Conservation (phyloP, 2,797 vertebrate species). For the Echeneis naucrates region DNA sequence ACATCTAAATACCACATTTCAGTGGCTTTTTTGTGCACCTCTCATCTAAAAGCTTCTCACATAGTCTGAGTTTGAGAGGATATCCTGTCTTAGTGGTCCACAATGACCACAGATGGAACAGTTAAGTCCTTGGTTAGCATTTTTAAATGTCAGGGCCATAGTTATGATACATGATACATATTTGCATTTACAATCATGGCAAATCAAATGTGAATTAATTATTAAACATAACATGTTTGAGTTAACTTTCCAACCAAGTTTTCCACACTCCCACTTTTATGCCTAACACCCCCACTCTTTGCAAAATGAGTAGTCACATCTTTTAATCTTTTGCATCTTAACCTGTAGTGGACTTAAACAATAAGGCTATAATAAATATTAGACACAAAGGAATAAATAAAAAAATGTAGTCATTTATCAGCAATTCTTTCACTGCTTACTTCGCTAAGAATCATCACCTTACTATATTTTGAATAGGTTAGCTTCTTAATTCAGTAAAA, state of each 20-base stretch:
- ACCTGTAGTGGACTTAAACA: not conserved
- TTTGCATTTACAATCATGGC: not conserved
- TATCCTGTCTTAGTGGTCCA: constrained; percentile 78
- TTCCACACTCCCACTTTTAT: constrained; percentile 62
- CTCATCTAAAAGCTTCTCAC: not conserved
- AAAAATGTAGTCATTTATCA: not conserved
- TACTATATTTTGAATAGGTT: not conserved
- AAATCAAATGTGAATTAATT: constrained; percentile 6
- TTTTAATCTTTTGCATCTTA: constrained; percentile 21
- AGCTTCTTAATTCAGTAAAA: not conserved
- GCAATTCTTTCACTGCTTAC: not conserved
- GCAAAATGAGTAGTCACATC: constrained; percentile 35
- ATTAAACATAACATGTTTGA: constrained; percentile 25
- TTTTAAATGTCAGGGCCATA: constrained; percentile 77
- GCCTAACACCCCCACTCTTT: constrained; percentile 31
- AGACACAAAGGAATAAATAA: not conserved
- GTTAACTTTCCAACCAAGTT: constrained; percentile 52
- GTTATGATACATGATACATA: not conserved
- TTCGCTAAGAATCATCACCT: not conserved
- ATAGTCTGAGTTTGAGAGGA: constrained; percentile 48
- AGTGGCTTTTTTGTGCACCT: not conserved
- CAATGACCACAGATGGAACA: constrained; percentile 72
- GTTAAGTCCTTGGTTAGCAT: constrained; percentile 7
- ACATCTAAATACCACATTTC: constrained; percentile 50
- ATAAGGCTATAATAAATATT: not conserved